Base-by-base conservation (phyloP, 2,888 invertebrate genomes). In the Hydraecia micacea region DNA sequence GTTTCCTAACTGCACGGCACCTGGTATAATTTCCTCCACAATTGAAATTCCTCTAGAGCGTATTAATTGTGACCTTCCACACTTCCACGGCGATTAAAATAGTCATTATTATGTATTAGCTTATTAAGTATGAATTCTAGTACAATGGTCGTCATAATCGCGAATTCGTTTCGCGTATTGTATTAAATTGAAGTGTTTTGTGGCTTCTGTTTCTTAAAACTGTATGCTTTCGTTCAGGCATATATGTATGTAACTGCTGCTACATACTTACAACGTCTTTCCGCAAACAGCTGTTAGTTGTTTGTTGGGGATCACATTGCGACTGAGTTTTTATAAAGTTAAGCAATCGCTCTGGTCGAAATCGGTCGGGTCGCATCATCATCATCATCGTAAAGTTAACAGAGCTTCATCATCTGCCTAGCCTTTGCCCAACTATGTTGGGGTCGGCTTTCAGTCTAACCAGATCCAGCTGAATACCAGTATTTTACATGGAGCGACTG, bases 41-140 rank as follows among this genome's bases (percentile, higher is more conserved):
- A 58, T 69, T 73, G 49, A 62, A 82, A 85, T 80, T 80, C 66
- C n/a, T 80, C 21, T 49, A 25, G 11, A 67, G 42, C 60, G 11
- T 83, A 67, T 55, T 80, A 79, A 60, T 62, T 62, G 25, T 49
- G 70, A 67, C 73, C 73, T 85, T 85, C 46, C 21, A 60, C 60
- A 39, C 28, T 79, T 39, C 58, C 15, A 79, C 42, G 46, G 49
- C 8, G 39, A 85, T 71, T 71, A 80, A 58, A 58, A 71, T 73
- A 52, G 36, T 60, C 15, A 66, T 80, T 66, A 67, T 70, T 49
- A 58, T 74, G 49, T 72, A 46, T 52, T 52, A 32, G 28, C 60
- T 68, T 85, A 80, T 71, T 67, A 60, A 60, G 11, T 46, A 69
- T n/a, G 68, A 60, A 39, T 73, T 70, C 13, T 55, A 55, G 39